These are phyloP conservation scores for Papilio machaon DNA, from an alignment of 1,140 invertebrate species.

Conservation along the genomic window DNA sequence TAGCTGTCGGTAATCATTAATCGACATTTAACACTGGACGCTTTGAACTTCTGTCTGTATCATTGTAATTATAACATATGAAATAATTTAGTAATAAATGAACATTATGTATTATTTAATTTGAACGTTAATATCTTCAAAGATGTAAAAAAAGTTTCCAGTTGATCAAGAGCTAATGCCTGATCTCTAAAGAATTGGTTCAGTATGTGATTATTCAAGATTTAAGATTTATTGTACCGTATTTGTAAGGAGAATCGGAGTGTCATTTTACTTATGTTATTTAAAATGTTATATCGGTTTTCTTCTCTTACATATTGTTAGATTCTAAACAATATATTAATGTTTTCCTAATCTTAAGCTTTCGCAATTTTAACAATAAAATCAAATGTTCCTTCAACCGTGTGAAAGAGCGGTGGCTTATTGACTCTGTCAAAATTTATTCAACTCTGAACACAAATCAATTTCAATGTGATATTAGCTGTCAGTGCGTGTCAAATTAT, in stretches of 20 bases:
- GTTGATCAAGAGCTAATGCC: background rate
- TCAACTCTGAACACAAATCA: constrained; percentile 80
- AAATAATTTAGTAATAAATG: background rate
- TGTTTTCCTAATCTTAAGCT: background rate
- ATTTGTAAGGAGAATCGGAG: background rate
- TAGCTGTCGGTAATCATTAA: constrained; percentile 58
- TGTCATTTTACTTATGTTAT: background rate
- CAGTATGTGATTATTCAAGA: background rate
- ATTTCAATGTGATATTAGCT: constrained; percentile 79
- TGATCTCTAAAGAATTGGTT: background rate
- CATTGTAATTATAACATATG: constrained; percentile 30
- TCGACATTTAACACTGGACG: constrained; percentile 39
- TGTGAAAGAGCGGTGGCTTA: constrained; percentile 75
- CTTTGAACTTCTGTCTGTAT: constrained; percentile 35
- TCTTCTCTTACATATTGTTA: background rate
- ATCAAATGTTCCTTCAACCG: background rate
- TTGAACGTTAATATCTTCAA: background rate
- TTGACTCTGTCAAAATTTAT: constrained; percentile 81
- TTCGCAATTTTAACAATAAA: background rate
- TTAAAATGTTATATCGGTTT: background rate
- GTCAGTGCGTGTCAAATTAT: constrained; percentile 78
- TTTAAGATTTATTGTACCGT: background rate
- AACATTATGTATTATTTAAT: background rate
- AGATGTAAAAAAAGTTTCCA: background rate
- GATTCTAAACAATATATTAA: background rate